Evolutionary conservation across 1,140 invertebrate genomes (phyloP).

Genomic region (Brachionus angularis): DNA sequence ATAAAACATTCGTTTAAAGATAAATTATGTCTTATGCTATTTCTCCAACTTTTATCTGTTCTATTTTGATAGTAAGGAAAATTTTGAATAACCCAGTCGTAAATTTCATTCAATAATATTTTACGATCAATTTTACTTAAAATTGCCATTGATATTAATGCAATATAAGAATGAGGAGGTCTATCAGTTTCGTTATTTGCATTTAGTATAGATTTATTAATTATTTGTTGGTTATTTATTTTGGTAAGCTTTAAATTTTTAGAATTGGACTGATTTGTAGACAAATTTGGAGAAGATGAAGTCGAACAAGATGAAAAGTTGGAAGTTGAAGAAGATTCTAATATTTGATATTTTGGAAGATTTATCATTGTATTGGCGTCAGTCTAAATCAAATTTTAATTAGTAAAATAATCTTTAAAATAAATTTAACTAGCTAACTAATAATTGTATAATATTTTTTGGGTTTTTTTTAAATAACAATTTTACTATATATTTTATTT

Average conservation of each 20-base stretch:
- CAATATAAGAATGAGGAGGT: conserved; percentile 95
- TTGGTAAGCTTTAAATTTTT: background rate
- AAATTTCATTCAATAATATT: conserved; percentile 94
- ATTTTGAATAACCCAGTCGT: conserved; percentile 95
- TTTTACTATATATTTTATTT: too few species aligned
- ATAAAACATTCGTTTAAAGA: conserved; percentile 96
- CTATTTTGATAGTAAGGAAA: conserved; percentile 68
- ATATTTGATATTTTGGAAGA: conserved; percentile 13
- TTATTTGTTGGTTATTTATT: too few species aligned
- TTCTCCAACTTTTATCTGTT: conserved; percentile 82
- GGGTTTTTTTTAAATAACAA: too few species aligned
- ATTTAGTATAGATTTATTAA: background rate
- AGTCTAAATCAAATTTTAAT: background rate
- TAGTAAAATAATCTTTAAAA: background rate
- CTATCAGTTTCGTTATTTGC: conserved; percentile 60
- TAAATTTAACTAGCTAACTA: too few species aligned
- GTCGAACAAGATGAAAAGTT: background rate
- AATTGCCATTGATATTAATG: conserved; percentile 96
- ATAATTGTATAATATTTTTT: too few species aligned
- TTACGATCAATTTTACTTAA: conserved; percentile 84
- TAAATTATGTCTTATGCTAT: conserved; percentile 87
- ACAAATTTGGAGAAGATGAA: conserved; percentile 1
- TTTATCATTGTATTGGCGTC: conserved; percentile 19
- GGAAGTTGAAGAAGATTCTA: conserved; percentile 23
- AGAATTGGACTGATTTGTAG: background rate